phyloP scores from a whole-genome alignment of 2,888 invertebrate species.

The Eumacrocentrus americanus region DNA sequence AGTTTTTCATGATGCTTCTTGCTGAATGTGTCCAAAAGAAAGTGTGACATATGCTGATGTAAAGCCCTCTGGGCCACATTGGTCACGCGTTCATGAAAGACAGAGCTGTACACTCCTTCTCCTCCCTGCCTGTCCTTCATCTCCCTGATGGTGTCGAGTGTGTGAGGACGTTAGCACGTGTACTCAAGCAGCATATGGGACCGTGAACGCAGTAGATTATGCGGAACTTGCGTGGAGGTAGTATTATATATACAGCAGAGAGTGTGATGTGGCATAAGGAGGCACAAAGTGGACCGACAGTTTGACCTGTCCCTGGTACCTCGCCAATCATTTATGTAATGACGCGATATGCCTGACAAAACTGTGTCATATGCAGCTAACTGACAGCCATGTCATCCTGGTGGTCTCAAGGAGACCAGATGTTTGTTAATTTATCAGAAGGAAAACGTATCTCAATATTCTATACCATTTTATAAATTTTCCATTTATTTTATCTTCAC shows the following conservation, averaged over 20 bases:
- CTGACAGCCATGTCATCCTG: background rate
- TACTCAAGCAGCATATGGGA: conserved; percentile 1
- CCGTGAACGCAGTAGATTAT: background rate
- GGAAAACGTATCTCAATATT: background rate
- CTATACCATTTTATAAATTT: too few species aligned
- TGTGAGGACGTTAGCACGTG: background rate
- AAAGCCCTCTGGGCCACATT: too few species aligned
- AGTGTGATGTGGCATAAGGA: background rate
- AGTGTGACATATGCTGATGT: background rate
- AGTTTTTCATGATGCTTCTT: background rate
- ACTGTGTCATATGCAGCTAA: background rate
- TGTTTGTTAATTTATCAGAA: background rate
- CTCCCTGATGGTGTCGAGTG: background rate
- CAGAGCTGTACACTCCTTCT: background rate
- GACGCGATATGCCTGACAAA: background rate
- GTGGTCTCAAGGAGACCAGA: background rate
- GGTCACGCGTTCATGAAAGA: too few species aligned
- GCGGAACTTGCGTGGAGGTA: background rate
- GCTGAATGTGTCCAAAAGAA: background rate
- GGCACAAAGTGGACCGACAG: conserved; percentile 1
- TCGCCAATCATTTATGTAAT: conserved; percentile 10
- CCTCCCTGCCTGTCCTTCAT: background rate
- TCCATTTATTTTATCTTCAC: too few species aligned
- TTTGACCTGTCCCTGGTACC: too few species aligned
- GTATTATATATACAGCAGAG: background rate